Percentiles rank a stretch among this genome's conserved stretches.
Evolutionary conservation across 2,888 invertebrate genomes (phyloP).

Genomic region (Meteorus colon): DNA sequence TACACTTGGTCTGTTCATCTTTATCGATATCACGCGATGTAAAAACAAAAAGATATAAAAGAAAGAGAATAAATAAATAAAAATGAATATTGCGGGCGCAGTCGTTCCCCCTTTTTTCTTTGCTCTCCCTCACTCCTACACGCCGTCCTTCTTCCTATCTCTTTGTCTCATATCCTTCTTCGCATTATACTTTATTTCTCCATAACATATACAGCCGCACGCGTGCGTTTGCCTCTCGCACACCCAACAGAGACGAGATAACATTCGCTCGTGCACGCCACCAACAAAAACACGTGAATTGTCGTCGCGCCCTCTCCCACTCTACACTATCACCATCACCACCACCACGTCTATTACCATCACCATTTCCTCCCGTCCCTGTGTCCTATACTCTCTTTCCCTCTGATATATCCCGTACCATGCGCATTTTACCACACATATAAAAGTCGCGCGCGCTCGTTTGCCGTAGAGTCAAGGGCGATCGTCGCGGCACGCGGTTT

Average conservation of each 20-base stretch:
- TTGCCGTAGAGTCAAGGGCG: conserved; percentile 44
- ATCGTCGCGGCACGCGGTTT: conserved; percentile 28
- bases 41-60: conserved; percentile 8
- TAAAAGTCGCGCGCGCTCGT: conserved; percentile 23
- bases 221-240: conserved; percentile 31
- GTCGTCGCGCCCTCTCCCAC: conserved; percentile 18
- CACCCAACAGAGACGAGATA: conserved; percentile 16
- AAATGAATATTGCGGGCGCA: conserved; percentile 7
- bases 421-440: conserved; percentile 25
- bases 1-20: not conserved
- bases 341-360: not conserved
- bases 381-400: not conserved
- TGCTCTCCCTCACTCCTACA: not conserved
- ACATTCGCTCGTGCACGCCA: conserved; percentile 30
- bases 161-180: not conserved
- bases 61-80: not conserved
- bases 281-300: conserved; percentile 32
- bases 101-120: conserved; percentile 30
- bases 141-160: conserved; percentile 7
- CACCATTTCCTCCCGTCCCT: not conserved
- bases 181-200: not conserved
- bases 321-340: not conserved
- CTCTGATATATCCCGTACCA: not conserved
- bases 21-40: conserved; percentile 29
- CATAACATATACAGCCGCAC: conserved; percentile 17